Conservation (phyloP, 2,113 vertebrate species). For the Pteropus alecto region DNA sequence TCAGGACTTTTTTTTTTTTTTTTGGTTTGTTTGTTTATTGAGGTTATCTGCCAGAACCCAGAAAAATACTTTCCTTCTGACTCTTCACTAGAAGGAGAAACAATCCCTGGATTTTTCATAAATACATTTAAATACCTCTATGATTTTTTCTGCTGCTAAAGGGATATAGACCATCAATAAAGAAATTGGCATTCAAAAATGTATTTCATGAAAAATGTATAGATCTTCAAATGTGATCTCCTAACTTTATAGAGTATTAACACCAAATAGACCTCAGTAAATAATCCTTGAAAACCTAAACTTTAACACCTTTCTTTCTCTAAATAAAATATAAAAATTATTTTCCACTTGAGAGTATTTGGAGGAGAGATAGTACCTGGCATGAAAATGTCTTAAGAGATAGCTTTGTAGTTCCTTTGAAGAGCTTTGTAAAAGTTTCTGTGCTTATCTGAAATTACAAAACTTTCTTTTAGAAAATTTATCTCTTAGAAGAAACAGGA, state of each 20-base stretch:
- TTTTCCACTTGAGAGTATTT: slow-evolving; percentile 20
- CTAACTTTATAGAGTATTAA: slow-evolving; percentile 20
- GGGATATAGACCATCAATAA: not conserved
- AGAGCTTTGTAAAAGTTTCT: not conserved
- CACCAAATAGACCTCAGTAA: not conserved
- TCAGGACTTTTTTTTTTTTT: not conserved
- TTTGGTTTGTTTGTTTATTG: not conserved
- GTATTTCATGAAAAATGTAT: not conserved
- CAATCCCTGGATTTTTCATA: not conserved
- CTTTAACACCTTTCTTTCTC: not conserved
- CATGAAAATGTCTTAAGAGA: not conserved
- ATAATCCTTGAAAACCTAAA: slow-evolving; percentile 12
- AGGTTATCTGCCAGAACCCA: not conserved
- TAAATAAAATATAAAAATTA: slow-evolving; percentile 55
- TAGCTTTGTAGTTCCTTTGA: not conserved
- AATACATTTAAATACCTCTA: not conserved
- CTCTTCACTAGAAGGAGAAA: not conserved
- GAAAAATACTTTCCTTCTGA: not conserved
- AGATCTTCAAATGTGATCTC: not conserved
- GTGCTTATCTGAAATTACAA: not conserved
- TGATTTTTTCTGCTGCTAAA: not conserved
- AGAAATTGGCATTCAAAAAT: not conserved
- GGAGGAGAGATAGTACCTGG: not conserved
- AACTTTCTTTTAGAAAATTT: not conserved
- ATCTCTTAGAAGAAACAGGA: not conserved